Percentiles rank a stretch among this genome's conserved stretches.
Conservation (phyloP, 2,888 invertebrate genomes). For the Agrochola lota region DNA sequence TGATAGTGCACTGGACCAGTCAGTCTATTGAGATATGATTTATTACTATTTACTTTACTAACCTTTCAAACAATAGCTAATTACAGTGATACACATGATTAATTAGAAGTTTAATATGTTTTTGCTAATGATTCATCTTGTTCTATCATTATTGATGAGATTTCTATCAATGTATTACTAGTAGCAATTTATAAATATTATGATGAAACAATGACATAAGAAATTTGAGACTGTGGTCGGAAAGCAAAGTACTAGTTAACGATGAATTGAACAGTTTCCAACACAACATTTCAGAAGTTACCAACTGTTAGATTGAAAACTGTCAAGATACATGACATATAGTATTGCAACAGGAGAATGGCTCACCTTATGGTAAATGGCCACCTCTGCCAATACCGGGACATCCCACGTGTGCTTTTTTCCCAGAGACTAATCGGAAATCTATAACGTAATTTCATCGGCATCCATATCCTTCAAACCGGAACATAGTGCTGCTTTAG, state of each 20-base stretch:
- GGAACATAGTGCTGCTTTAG: neutral
- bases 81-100: slow-evolving; percentile 27
- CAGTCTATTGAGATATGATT: slow-evolving; percentile 42
- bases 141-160: slow-evolving; percentile 6
- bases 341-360: neutral
- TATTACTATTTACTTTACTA: slow-evolving; percentile 35
- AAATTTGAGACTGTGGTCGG: neutral
- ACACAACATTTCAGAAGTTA: neutral
- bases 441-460: neutral
- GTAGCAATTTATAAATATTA: neutral
- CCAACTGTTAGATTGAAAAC: neutral
- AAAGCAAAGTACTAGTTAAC: neutral
- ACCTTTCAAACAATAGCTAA: slow-evolving; percentile 55
- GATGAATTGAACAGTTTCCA: neutral
- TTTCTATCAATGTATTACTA: slow-evolving; percentile 20
- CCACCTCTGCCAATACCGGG: neutral
- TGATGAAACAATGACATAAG: neutral
- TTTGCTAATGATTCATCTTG: slow-evolving; percentile 43
- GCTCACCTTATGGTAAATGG: neutral
- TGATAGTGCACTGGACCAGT: slow-evolving; percentile 1
- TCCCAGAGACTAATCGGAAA: neutral
- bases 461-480: neutral
- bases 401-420: neutral
- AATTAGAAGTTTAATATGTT: slow-evolving; percentile 29
- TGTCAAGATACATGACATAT: neutral